Base-by-base conservation (phyloP, 2,888 invertebrate species). In the Aleiodes leptofemur region DNA sequence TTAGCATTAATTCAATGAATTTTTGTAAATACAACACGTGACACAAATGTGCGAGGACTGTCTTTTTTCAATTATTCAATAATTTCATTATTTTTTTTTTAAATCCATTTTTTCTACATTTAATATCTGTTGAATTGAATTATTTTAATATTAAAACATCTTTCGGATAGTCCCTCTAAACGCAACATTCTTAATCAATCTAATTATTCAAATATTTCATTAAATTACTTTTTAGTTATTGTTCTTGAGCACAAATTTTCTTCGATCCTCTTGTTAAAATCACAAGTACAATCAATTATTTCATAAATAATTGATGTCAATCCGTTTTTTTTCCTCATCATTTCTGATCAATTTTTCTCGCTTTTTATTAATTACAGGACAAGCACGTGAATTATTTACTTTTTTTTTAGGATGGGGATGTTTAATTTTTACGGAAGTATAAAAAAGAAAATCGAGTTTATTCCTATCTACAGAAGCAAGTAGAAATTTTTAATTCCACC, bases 201-300 rank as follows among this genome's bases (percentile, higher is more conserved):
- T 80, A 81, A 77, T 80, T 79, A 77, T 78, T 77, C 74, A 76
- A 69, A 9, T 43, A 9, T 43, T 43, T 64, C 64, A 55, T 74
- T 74, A 76, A 77, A 70, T 69, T 79, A 83, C 84, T 73, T 81
- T 43, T 86, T 87, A 87, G 82, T 86, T 86, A 87, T 86, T 86
- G 86, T 87, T 87, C 86, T 87, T 85, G 86, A 87, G 87, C 86
- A 83, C 83, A 83, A 84, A 84, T 83, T 83, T 73, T 77, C 68
- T 69, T 82, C 75, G 81, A 83, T 80, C 78, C 78, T 79, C 69
- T 69, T 43, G 43, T 69, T 38, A 34, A 64, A 43, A 64, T 38
- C 16, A 64, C 64, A 64, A 64, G 77, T 57, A 75, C 74, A 61
- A 76, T n/a, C 73, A 73, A 66, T 53, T n/a, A 43, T 51, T 8